Evolutionary conservation across 1,140 invertebrate species (phyloP).

Genomic region (Vollenhovia emeryi): DNA sequence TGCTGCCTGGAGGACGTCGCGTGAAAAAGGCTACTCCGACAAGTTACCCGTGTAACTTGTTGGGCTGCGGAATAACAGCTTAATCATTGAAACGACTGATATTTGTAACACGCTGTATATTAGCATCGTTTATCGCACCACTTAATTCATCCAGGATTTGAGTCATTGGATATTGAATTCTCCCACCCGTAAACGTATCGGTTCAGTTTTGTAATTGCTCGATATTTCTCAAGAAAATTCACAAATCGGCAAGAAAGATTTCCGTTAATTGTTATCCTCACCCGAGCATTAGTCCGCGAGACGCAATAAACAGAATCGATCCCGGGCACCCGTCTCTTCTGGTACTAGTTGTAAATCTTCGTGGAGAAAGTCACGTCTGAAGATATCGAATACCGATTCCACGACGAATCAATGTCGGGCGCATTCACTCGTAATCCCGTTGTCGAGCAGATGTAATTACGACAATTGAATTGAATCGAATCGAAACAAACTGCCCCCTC

Average conservation of each 20-base stretch:
- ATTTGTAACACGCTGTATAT: neutral
- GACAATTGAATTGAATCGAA: neutral
- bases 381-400: constrained; percentile 26
- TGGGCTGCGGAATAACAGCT: neutral
- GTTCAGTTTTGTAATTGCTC: neutral
- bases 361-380: constrained; percentile 54
- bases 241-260: neutral
- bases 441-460: neutral
- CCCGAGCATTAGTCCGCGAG: neutral
- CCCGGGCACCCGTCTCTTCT: constrained; percentile 51
- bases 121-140: neutral
- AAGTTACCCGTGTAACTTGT: neutral
- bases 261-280: neutral
- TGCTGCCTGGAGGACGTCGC: neutral
- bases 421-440: neutral
- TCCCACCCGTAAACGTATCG: neutral
- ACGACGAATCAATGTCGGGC: constrained; percentile 8
- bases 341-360: constrained; percentile 62
- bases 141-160: neutral
- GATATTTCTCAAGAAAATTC: neutral
- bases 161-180: neutral
- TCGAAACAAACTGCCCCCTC: constrained; percentile 16
- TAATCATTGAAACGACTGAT: neutral
- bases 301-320: constrained; percentile 52
- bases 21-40: neutral